Evolutionary conservation across 2,888 invertebrate species (phyloP), one percentile per base, ranked within the genome.

Genomic region (Lithophane socia): DNA sequence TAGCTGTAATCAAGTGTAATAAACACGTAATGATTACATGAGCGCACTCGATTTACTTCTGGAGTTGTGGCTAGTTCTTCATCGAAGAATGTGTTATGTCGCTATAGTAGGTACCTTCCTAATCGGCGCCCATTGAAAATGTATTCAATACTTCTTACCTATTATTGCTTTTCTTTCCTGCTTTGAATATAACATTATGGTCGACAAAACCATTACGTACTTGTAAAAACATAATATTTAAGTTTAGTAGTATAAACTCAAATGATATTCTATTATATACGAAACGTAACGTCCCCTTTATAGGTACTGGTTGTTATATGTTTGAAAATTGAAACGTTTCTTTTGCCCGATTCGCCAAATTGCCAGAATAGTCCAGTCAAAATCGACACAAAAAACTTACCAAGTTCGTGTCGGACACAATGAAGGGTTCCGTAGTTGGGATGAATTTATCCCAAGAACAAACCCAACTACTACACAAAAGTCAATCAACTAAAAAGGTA

Each of bases 21-120:
- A 71, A 67, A 77, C 66, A 70, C 74, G 83, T 78, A 86, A 86
- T 60, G 63, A 69, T 86, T 86, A 80, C 82, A 77, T 85, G 80
- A 77, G 44, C 49, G 70, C 68, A 66, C 29, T 60, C 67, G 65
- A 71, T 81, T 77, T 82, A 71, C 80, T 82, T 71, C 68, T 60
- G 69, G 78, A 73, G n/a, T 68, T 77, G 77, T 16, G 78, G 64
- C 56, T 24, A 66, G 77, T 72, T 77, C 49, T 79, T 67, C 58
- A 63, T n/a, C 16, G 52, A 75, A 73, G 70, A 75, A 68, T 66
- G 79, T 75, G 71, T 77, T 84, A 77, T 81, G 81, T 77, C 73
- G 69, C 60, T 75, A 18, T 5, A 71, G 12, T 81, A 75, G 37
- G 37, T 37, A 37, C 37, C 37, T 37, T 5, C 37, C 37, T 37